phyloP scores from a whole-genome alignment of 2,888 invertebrate species.

The Perithous albicinctus region DNA sequence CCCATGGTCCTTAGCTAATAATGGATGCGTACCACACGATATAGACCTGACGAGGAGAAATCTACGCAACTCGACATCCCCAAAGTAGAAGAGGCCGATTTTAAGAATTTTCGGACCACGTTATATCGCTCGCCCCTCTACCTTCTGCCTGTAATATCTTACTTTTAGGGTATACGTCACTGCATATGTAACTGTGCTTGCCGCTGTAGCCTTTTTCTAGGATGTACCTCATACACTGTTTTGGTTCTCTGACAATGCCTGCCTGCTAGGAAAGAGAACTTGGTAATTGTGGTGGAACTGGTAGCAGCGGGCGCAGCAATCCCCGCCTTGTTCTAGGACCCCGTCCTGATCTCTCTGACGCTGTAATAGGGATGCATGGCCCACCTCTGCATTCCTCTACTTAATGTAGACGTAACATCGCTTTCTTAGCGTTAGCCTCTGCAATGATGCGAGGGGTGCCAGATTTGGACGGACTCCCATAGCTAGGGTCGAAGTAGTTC shows the following conservation, averaged over 20 bases:
- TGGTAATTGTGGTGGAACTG: constrained; percentile 1
- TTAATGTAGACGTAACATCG: not conserved
- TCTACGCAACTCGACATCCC: too few species aligned
- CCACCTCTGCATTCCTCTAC: not conserved
- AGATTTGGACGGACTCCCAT: constrained; percentile 6
- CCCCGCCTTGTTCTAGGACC: constrained; percentile 8
- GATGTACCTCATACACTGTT: not conserved
- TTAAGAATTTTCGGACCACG: too few species aligned
- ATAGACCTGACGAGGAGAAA: too few species aligned
- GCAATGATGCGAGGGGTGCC: not conserved
- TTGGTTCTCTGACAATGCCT: not conserved
- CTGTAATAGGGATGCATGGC: not conserved
- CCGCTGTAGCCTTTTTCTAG: not conserved
- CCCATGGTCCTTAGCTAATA: too few species aligned
- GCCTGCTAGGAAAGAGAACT: constrained; percentile 1
- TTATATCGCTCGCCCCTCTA: too few species aligned
- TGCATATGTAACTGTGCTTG: constrained; percentile 48
- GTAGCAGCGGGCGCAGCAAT: not conserved
- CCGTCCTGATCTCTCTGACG: not conserved
- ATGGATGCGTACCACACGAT: too few species aligned
- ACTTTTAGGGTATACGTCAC: too few species aligned
- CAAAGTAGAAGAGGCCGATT: too few species aligned
- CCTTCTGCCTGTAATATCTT: too few species aligned
- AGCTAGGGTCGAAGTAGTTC: constrained; percentile 32
- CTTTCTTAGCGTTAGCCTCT: not conserved